Evolutionary conservation across 2,888 invertebrate genomes (phyloP), one percentile per base, ranked within the genome.

Genomic region (Temnothorax rugatulus): DNA sequence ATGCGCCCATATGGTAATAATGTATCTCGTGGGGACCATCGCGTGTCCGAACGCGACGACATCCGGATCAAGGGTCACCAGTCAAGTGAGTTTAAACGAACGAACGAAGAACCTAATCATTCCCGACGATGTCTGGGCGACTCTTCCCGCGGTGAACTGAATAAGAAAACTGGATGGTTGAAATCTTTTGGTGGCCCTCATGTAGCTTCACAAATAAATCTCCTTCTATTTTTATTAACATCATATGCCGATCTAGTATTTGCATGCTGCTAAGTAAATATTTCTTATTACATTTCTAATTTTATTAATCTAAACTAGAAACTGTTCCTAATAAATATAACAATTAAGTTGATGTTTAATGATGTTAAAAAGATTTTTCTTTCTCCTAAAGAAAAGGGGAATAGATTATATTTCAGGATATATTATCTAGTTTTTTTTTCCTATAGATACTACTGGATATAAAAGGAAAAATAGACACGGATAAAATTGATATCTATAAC

Each of bases 1-100:
- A 84, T 81, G 68, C 71, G 59, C 25, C 54, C 34, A 63, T 71
- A 75, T 61, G 83, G 68, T 83, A 84, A 84, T 81, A 84, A 84
- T 81, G 79, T 83, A 83, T 83, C 83, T 63, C 38, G 68, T 57
- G 68, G 66, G 77, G 69, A 77, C 44, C 69, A 77, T 69, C 77
- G 57, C 52, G 52, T 76, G 76, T 76, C 52, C 50, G 64, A 44
- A 64, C 75, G 50, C 44, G 44, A 18, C 77, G 69, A 77, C 69
- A 68, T 77, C 77, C 77, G 77, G 77, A 77, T 77, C 77, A 77
- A 77, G 77, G 71, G 77, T 77, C 69, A 69, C 69, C 54, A 77
- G 77, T n/a, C 68, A 29, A 29, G 54, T 15, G 50, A n/a, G 76
- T 68, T 68, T 54, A 68, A 77, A 44, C n/a, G 57, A 15, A 69